Conservation (phyloP, 2,797 vertebrate genomes). For the Taeniopygia guttata region DNA sequence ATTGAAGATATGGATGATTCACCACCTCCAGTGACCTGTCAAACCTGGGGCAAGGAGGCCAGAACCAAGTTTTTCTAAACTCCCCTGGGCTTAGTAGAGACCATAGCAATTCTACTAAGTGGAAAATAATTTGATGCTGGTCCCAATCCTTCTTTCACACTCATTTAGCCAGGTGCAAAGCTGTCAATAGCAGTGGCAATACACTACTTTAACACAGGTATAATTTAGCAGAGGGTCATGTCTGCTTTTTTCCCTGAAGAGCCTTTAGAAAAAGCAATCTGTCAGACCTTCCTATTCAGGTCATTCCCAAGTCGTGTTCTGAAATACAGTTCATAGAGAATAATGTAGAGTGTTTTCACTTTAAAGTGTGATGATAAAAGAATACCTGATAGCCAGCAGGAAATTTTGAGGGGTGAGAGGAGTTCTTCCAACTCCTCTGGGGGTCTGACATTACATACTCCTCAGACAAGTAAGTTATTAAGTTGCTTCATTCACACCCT, state of each 20-base stretch:
- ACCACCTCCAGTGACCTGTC: background rate
- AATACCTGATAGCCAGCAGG: background rate
- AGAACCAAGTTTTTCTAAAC: background rate
- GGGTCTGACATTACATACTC: background rate
- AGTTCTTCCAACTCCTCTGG: conserved; percentile 8
- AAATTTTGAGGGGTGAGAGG: background rate
- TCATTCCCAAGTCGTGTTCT: background rate
- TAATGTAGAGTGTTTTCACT: conserved; percentile 2
- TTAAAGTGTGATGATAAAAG: conserved; percentile 19
- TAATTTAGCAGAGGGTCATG: conserved; percentile 6
- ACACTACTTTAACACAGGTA: background rate
- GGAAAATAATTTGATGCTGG: background rate
- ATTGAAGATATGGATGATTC: background rate
- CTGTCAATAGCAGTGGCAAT: background rate
- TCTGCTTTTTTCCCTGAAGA: conserved; percentile 17
- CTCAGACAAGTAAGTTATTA: conserved; percentile 11
- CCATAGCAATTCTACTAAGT: background rate
- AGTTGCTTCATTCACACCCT: background rate
- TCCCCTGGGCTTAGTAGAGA: background rate
- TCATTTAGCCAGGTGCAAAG: background rate
- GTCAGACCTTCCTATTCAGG: conserved; percentile 15
- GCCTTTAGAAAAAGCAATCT: conserved; percentile 5
- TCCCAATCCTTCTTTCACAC: background rate
- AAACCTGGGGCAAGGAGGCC: background rate
- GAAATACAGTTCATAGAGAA: background rate